Evolutionary conservation across 1,140 invertebrate genomes (phyloP).

Genomic region (Telenomus remus): DNA sequence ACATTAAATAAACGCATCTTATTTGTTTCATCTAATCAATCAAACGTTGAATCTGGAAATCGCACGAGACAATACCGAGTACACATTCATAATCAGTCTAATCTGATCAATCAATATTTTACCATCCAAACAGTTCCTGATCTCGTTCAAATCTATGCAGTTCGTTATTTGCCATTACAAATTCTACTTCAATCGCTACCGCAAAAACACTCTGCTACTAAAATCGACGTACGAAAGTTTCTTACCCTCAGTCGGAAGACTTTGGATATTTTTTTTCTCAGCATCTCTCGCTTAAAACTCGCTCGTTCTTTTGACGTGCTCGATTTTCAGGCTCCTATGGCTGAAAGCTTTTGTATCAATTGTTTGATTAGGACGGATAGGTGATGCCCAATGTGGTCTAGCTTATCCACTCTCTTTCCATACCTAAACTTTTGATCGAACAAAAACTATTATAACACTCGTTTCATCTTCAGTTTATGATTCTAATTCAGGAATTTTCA

Average conservation of each 20-base stretch:
- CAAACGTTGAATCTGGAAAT: constrained; percentile 49
- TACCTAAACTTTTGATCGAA: constrained; percentile 58
- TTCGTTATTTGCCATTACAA: constrained; percentile 16
- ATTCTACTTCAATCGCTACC: too few relatives aligned
- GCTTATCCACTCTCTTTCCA: constrained; percentile 52
- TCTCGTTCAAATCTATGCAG: constrained; percentile 50
- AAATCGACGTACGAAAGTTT: too few relatives aligned
- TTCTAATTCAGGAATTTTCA: neutral
- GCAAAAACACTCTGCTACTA: too few relatives aligned
- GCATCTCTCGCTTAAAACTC: too few relatives aligned
- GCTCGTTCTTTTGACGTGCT: constrained; percentile 34
- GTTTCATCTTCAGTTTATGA: constrained; percentile 36
- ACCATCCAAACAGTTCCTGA: constrained; percentile 34
- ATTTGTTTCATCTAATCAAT: constrained; percentile 54
- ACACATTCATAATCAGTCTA: constrained; percentile 43
- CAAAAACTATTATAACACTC: constrained; percentile 45
- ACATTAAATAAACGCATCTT: constrained; percentile 50
- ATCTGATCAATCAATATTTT: constrained; percentile 51
- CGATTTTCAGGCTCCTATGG: constrained; percentile 58
- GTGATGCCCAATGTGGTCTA: constrained; percentile 58
- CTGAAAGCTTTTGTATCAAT: constrained; percentile 64
- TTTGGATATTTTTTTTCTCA: too few relatives aligned
- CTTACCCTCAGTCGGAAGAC: too few relatives aligned
- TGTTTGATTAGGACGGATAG: constrained; percentile 74
- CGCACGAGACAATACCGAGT: constrained; percentile 34